Percentiles rank a stretch among this genome's conserved stretches.
These are phyloP conservation scores for Drosophila kanapiae DNA, from an alignment of 1,140 invertebrate species.

Conservation along the genomic window DNA sequence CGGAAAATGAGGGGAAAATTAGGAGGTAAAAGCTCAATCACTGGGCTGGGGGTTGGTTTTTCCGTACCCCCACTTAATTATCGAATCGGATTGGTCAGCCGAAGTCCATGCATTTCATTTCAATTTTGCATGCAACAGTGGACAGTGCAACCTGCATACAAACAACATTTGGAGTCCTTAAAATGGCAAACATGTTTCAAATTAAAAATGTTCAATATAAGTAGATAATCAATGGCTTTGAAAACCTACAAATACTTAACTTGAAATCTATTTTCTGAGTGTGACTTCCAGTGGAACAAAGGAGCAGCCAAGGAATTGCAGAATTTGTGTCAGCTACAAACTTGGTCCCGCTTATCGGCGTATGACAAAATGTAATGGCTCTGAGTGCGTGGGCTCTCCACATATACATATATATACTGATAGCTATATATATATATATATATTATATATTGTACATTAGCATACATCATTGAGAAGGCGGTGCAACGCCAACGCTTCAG, in stretches of 20 bases:
- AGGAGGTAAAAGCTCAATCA: slow-evolving; percentile 2
- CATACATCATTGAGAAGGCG: neutral
- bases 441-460: neutral
- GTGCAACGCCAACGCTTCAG: neutral
- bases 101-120: neutral
- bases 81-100: neutral
- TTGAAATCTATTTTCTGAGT: neutral
- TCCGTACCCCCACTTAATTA: neutral
- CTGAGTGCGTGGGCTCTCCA: slow-evolving; percentile 5
- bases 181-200: neutral
- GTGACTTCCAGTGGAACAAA: slow-evolving; percentile 34
- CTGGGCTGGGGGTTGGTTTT: neutral
- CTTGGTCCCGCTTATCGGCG: slow-evolving; percentile 47
- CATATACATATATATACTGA: neutral
- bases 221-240: neutral
- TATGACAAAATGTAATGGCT: slow-evolving; percentile 43
- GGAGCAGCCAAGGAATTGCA: slow-evolving; percentile 35
- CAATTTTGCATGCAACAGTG: neutral
- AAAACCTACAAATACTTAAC: neutral
- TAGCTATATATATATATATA: neutral
- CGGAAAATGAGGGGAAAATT: slow-evolving; percentile 13
- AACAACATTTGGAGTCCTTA: neutral
- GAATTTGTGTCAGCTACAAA: slow-evolving; percentile 36
- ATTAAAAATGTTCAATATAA: neutral
- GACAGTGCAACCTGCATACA: neutral